Conservation (phyloP, 2,797 vertebrate species). For the Acanthurus lineatus region DNA sequence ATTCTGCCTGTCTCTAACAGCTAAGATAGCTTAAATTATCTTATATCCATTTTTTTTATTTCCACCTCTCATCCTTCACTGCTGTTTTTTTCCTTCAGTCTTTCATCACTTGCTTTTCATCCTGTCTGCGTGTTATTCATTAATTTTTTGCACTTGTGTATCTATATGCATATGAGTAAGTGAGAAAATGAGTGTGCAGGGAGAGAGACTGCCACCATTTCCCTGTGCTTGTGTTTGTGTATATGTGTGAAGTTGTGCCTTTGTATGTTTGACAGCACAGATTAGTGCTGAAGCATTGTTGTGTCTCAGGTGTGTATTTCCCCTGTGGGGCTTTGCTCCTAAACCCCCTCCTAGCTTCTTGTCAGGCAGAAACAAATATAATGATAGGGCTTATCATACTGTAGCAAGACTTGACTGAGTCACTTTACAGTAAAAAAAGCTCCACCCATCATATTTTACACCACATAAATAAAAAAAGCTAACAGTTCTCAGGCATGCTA, state of each 20-base stretch:
- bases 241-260: conserved; percentile 17
- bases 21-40: conserved; percentile 38
- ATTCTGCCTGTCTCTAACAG: conserved; percentile 17
- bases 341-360: conserved; percentile 28
- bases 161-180: conserved; percentile 14
- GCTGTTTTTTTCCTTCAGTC: neutral
- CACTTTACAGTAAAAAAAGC: conserved; percentile 14
- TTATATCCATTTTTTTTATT: conserved; percentile 22
- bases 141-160: neutral
- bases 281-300: conserved; percentile 52
- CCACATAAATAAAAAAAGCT: neutral
- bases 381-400: conserved; percentile 51
- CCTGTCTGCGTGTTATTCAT: conserved; percentile 24
- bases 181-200: conserved; percentile 35
- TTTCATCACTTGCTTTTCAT: conserved; percentile 17
- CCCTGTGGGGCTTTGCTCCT: conserved; percentile 55
- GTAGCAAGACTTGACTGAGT: conserved; percentile 2
- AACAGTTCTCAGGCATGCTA: neutral
- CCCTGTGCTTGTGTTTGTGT: conserved; percentile 38
- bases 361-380: conserved; percentile 58
- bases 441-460: conserved; percentile 11
- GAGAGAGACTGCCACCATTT: conserved; percentile 33
- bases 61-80: neutral
- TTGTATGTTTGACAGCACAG: conserved; percentile 62
- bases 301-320: conserved; percentile 64